Evolutionary conservation across 35 echinoderm and acorn worm genomes (phyloP).

Genomic region (Diadema setosum): DNA sequence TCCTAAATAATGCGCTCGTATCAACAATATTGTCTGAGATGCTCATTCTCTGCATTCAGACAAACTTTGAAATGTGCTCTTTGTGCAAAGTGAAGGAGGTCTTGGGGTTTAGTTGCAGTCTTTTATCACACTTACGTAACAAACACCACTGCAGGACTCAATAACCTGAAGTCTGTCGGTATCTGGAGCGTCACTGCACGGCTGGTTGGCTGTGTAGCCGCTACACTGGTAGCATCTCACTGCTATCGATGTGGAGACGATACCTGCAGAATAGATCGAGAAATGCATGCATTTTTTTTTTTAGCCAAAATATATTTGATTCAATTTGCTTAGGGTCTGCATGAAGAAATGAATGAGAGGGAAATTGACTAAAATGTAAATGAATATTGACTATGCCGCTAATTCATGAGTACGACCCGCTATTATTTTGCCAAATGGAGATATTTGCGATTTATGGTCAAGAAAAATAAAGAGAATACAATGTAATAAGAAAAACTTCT

Average conservation of each 20-base stretch:
- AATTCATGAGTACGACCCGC: too few relatives aligned
- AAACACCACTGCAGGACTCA: not conserved
- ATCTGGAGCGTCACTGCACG: not conserved
- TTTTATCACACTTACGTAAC: not conserved
- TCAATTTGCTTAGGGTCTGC: too few relatives aligned
- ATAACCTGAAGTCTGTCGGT: not conserved
- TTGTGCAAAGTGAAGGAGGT: not conserved
- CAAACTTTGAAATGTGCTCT: not conserved
- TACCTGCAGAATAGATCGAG: too few relatives aligned
- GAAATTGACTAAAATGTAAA: too few relatives aligned
- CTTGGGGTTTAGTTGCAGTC: not conserved
- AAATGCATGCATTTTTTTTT: too few relatives aligned
- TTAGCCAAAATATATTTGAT: too few relatives aligned
- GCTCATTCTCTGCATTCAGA: not conserved
- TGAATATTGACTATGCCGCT: too few relatives aligned
- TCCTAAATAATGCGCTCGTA: not conserved
- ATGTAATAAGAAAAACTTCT: too few relatives aligned
- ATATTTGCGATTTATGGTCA: too few relatives aligned
- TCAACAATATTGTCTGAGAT: not conserved
- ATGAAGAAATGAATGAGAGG: too few relatives aligned
- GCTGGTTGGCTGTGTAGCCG: not conserved
- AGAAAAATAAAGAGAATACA: too few relatives aligned
- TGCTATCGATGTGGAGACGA: not conserved
- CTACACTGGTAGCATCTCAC: not conserved
- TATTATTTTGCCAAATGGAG: too few relatives aligned